These are phyloP conservation scores for Tricholauxania praeusta DNA, from an alignment of 2,888 invertebrate species.

Conservation along the genomic window DNA sequence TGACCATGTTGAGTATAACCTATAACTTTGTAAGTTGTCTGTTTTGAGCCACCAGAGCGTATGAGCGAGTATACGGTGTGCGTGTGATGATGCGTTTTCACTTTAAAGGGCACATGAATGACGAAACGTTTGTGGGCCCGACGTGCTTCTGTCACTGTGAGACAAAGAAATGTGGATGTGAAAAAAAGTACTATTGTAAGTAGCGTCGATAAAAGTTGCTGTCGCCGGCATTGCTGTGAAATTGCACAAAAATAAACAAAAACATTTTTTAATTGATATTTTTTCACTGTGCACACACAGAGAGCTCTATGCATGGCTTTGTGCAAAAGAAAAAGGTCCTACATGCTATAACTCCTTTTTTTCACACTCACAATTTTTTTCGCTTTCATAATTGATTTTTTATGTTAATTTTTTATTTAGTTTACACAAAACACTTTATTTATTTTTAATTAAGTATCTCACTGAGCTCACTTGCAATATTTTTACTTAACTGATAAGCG, in stretches of 20 bases:
- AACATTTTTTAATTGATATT: not conserved
- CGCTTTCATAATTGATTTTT: conserved; percentile 5
- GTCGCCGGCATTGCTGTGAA: not conserved
- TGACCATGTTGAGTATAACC: conserved; percentile 66
- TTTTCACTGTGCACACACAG: not conserved
- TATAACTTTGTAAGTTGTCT: conserved; percentile 59
- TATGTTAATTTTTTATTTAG: not conserved
- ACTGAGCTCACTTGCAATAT: conserved; percentile 23
- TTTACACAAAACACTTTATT: not conserved
- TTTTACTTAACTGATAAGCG: conserved; percentile 35
- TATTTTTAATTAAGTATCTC: not conserved
- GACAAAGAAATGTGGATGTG: conserved; percentile 42
- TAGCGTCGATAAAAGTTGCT: conserved; percentile 37
- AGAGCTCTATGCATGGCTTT: not conserved
- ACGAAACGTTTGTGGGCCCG: conserved; percentile 76
- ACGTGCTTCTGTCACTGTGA: conserved; percentile 63
- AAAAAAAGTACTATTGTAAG: conserved; percentile 29
- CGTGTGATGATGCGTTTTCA: conserved; percentile 80
- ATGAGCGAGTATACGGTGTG: conserved; percentile 81
- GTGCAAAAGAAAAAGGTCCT: not conserved
- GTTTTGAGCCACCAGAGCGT: conserved; percentile 71
- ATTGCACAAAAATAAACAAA: not conserved
- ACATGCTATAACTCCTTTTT: not conserved
- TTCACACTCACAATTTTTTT: conserved; percentile 13
- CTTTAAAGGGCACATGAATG: conserved; percentile 83